These are phyloP conservation scores for Pomatostomus ruficeps DNA, from an alignment of 2,113 vertebrate species.

Conservation along the genomic window DNA sequence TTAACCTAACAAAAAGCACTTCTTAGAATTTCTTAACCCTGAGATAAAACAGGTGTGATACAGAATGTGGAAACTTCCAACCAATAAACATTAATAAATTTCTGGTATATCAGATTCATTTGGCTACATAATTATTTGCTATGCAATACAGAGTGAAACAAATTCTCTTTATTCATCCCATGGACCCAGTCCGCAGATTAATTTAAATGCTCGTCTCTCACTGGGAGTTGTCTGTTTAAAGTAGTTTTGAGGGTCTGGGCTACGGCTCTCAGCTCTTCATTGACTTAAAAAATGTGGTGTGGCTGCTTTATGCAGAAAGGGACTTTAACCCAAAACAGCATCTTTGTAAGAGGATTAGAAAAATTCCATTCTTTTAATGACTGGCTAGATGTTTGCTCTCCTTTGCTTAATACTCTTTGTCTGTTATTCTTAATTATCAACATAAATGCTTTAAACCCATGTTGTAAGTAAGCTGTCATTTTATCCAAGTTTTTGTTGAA, in stretches of 20 bases:
- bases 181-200: neutral
- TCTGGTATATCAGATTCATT: conserved; percentile 7
- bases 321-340: conserved; percentile 60
- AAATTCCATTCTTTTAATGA: conserved; percentile 63
- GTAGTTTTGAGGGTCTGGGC: neutral
- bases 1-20: conserved; percentile 44
- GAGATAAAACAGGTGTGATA: conserved; percentile 36
- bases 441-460: conserved; percentile 33
- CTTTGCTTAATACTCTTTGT: conserved; percentile 44
- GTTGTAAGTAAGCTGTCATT: conserved; percentile 31
- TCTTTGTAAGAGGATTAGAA: conserved; percentile 68
- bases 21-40: conserved; percentile 29
- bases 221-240: conserved; percentile 32
- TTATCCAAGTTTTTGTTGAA: conserved; percentile 15
- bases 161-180: conserved; percentile 2
- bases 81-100: neutral
- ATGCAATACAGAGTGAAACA: neutral
- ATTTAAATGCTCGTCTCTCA: conserved; percentile 36
- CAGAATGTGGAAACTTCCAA: neutral
- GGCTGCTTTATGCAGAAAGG: conserved; percentile 34
- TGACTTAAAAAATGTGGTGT: conserved; percentile 46
- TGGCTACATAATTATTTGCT: neutral
- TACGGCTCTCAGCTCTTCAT: conserved; percentile 10
- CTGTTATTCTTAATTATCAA: conserved; percentile 46
- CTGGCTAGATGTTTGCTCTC: conserved; percentile 45